Evolutionary conservation across 2,888 invertebrate species (phyloP).

Genomic region (Ophion ellenae): DNA sequence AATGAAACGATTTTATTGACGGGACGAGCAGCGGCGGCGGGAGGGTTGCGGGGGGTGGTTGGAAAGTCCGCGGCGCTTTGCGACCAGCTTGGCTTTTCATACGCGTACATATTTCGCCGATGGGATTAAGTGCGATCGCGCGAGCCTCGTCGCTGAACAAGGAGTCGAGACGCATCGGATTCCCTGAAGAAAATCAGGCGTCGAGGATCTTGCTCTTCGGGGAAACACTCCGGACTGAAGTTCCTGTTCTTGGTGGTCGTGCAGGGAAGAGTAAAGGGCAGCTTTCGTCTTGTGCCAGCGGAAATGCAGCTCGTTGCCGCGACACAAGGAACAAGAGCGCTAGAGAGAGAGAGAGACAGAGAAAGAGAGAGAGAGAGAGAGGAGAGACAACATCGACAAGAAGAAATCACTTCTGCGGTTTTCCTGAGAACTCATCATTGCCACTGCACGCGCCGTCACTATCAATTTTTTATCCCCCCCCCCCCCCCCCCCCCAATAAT

Average conservation of each 20-base stretch:
- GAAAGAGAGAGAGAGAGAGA: background rate
- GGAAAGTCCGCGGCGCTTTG: too few species aligned
- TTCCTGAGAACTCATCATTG: slow-evolving; percentile 57
- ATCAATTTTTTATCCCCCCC: background rate
- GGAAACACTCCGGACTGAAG: slow-evolving; percentile 49
- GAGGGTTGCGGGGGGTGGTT: slow-evolving; percentile 21
- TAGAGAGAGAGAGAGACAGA: background rate
- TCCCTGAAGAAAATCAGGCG: slow-evolving; percentile 68
- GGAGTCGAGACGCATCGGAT: slow-evolving; percentile 48
- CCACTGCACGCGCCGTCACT: background rate
- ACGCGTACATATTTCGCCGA: slow-evolving; percentile 21
- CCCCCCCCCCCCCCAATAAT: background rate
- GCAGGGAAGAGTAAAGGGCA: slow-evolving; percentile 7
- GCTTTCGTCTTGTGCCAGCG: slow-evolving; percentile 46
- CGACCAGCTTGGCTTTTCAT: slow-evolving; percentile 34
- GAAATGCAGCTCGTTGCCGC: slow-evolving; percentile 55
- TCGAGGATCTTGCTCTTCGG: slow-evolving; percentile 66
- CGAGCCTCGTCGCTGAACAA: slow-evolving; percentile 38
- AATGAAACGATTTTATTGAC: slow-evolving; percentile 63
- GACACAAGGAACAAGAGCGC: background rate
- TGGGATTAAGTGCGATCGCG: slow-evolving; percentile 58
- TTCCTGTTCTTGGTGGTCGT: background rate
- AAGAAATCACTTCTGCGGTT: slow-evolving; percentile 59
- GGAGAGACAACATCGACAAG: slow-evolving; percentile 33
- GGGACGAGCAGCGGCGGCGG: slow-evolving; percentile 35